These are phyloP conservation scores for Monodelphis domestica DNA, from an alignment of 2,797 vertebrate species.

Conservation along the genomic window DNA sequence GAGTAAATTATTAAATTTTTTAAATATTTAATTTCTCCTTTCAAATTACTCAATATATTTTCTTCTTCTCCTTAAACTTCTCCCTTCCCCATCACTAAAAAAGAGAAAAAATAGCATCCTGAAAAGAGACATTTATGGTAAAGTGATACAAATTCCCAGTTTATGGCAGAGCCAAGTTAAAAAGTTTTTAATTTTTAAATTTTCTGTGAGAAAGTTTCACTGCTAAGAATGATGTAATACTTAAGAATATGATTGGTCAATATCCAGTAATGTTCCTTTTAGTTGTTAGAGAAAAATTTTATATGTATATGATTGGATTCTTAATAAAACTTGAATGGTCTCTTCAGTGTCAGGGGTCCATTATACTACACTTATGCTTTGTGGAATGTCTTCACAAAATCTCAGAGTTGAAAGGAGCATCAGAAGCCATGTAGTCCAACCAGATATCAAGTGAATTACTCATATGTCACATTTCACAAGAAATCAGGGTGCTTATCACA, in stretches of 20 bases:
- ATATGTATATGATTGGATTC: too few relatives aligned
- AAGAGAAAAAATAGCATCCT: background rate
- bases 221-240: too few relatives aligned
- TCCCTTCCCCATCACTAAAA: background rate
- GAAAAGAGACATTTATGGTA: background rate
- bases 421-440: background rate
- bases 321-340: too few relatives aligned
- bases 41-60: background rate
- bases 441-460: background rate
- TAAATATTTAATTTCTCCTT: background rate
- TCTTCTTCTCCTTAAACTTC: background rate
- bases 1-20: background rate
- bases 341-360: too few relatives aligned
- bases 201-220: too few relatives aligned
- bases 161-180: background rate
- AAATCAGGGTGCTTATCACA: background rate
- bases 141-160: background rate
- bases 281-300: too few relatives aligned
- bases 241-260: too few relatives aligned
- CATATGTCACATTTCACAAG: background rate
- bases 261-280: too few relatives aligned
- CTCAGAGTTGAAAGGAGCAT: background rate
- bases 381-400: background rate
- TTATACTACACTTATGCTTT: background rate
- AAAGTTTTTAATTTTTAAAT: too few relatives aligned